Evolutionary conservation across 1,140 invertebrate species (phyloP).

Genomic region (Drosophila pruinosa): DNA sequence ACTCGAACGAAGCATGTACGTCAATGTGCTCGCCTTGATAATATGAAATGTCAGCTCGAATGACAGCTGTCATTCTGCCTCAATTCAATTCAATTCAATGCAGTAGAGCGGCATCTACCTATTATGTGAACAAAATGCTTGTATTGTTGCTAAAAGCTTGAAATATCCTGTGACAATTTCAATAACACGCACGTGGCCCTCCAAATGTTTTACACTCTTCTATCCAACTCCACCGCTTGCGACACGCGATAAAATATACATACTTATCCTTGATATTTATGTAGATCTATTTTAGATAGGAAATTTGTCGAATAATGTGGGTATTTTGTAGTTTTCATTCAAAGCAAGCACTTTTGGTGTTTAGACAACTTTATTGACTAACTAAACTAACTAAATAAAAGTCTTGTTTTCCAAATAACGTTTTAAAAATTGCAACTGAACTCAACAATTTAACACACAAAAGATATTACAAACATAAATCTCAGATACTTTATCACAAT

Average conservation of each 20-base stretch:
- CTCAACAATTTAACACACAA: background rate
- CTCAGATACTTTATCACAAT: background rate
- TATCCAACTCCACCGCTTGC: background rate
- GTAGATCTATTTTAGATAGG: background rate
- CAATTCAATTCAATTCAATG: background rate
- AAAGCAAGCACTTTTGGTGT: too few relatives aligned
- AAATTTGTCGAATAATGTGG: background rate
- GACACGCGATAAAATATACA: background rate
- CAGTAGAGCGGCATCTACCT: constrained; percentile 7
- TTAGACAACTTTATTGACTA: too few relatives aligned
- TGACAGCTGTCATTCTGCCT: constrained; percentile 54
- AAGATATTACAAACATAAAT: background rate
- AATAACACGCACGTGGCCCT: constrained; percentile 7
- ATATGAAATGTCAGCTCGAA: constrained; percentile 49
- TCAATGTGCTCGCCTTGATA: constrained; percentile 33
- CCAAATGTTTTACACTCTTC: background rate
- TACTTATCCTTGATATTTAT: constrained; percentile 4
- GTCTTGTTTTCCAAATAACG: background rate
- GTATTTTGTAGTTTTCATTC: too few relatives aligned
- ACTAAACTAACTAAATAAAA: too few relatives aligned
- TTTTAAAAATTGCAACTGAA: background rate
- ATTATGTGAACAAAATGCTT: background rate
- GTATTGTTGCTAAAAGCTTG: constrained; percentile 5
- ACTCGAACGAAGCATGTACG: constrained; percentile 10
- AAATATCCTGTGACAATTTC: constrained; percentile 19